Evolutionary conservation across 1,140 invertebrate genomes (phyloP), one percentile per base, ranked within the genome.

Genomic region (Dendroctonus valens): DNA sequence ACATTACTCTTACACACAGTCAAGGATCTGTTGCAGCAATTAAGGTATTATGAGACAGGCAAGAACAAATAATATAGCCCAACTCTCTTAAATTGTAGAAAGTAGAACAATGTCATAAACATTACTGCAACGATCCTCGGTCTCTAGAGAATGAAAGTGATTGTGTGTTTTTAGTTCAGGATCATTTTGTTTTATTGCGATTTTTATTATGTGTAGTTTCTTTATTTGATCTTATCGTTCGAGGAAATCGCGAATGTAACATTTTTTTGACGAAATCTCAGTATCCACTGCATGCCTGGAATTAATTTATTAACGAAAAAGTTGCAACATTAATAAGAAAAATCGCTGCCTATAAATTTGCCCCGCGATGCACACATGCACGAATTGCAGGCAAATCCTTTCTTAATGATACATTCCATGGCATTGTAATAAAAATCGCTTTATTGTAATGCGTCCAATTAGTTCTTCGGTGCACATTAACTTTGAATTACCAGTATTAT

Each of bases 21-120:
- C 50, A 52, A 52, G n/a, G 50, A 52, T 52, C 50, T 52, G 37
- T 52, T 52, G 37, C 50, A 52, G 15, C 50, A 52, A 52, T 52
- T 52, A 52, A 52, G 50, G 50, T 52, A 26, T 52, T 52, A 52
- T 52, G 50, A 52, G 50, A 26, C 15, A 52, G 50, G 8, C 50
- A 26, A 52, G n/a, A 15, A 14, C 50, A 48, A n/a, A 37, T 26
- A 52, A 52, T 52, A 52, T 52, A 52, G 50, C 15, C 15, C 50
- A 52, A 26, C 50, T 52, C 50, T 52, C 50, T 52, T 52, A 37
- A 26, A 52, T 52, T 52, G 50, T 52, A 52, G 50, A 52, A 52
- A 52, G 50, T 52, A 52, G 50, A 52, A 52, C 50, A 52, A 52
- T 52, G 50, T 26, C 50, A 52, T 52, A 52, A 14, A 52, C 44